Base-by-base conservation (phyloP, 2,797 vertebrate genomes). In the Myotis findleyi region DNA sequence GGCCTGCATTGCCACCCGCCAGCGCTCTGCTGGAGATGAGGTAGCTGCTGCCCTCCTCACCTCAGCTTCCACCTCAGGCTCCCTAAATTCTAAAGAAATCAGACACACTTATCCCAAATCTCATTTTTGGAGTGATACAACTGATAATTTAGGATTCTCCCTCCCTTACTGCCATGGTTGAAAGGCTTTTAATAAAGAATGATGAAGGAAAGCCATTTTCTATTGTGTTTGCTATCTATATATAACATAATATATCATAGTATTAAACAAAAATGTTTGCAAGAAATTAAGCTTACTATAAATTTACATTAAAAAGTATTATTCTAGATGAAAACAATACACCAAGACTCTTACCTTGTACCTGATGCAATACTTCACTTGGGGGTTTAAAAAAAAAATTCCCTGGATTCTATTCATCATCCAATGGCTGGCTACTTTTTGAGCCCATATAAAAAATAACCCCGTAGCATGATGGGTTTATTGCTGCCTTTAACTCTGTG, bases 281-380 rank as follows among this genome's bases (percentile, higher is more conserved):
- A 82, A 41, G 44, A 82, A 91, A 93, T 59, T 64, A 59, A 87
- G 21, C 44, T 83, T 83, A n/a, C 36, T 72, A 1, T 69, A 94
- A 81, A 84, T 91, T 85, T 86, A 76, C 66, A 49, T 81, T 18
- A 89, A 91, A 83, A 80, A 57, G 47, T 91, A 87, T 90, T 95
- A 79, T 89, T 94, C 62, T 88, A 86, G 33, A 83, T 96, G 64
- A 55, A 92, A 95, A 49, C 44, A 82, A 66, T 51, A 44, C 1
- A 53, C 11, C 8, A 23, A 72, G 30, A 27, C 3, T 17, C 17
- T n/a, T 59, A 76, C 9, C 21, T 49, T 53, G 83, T 73, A 75
- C 9, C 38, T 75, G 49, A 66, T 66, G 23, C 30, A 94, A 66
- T 9, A 76, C 14, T 83, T 77, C 21, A 51, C 41, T 66, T 25